phyloP scores from a whole-genome alignment of 2,113 vertebrate species.

The Lontra canadensis region DNA sequence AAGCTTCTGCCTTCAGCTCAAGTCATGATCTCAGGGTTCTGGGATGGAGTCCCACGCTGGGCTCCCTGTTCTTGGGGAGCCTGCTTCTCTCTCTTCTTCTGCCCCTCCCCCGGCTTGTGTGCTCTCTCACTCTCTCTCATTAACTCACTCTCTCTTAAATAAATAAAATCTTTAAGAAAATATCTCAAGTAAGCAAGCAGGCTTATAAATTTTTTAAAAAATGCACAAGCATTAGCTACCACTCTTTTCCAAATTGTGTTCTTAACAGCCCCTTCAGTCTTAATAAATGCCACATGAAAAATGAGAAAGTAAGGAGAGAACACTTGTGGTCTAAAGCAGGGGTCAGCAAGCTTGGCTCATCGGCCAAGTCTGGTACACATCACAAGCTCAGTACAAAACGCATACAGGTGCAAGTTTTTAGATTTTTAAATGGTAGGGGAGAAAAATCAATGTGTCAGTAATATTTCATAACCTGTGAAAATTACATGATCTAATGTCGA shows the following conservation, averaged over 20 bases:
- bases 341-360: too few species aligned
- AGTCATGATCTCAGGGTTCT: not conserved
- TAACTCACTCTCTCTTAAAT: not conserved
- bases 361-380: not conserved
- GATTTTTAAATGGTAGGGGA: not conserved
- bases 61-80: not conserved
- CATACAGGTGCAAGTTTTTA: not conserved
- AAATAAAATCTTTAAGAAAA: not conserved
- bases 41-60: not conserved
- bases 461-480: not conserved
- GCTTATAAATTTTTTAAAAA: not conserved
- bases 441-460: not conserved
- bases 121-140: not conserved
- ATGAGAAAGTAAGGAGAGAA: not conserved
- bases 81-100: not conserved
- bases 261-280: not conserved
- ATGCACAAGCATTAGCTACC: not conserved
- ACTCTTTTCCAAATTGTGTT: not conserved
- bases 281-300: not conserved
- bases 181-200: not conserved
- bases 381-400: not conserved
- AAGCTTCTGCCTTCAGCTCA: not conserved
- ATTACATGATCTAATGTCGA: not conserved
- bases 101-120: not conserved
- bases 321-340: not conserved